Evolutionary conservation across 2,888 invertebrate genomes (phyloP).

Genomic region (Acanthoscelides obtectus): DNA sequence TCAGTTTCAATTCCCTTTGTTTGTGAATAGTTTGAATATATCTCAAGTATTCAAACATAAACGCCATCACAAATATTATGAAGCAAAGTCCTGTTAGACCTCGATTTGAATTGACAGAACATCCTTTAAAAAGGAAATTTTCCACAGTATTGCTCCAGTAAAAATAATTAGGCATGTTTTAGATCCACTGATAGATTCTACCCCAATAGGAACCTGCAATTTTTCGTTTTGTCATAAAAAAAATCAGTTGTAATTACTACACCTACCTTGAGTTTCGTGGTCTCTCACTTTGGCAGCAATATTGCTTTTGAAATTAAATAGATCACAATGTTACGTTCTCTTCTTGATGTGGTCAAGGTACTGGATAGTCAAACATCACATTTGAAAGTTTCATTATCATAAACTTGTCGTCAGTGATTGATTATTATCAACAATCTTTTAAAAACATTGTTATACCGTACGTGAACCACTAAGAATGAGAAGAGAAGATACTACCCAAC

Average conservation of each 20-base stretch:
- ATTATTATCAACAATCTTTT: not conserved
- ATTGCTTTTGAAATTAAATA: not conserved
- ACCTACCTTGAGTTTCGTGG: not conserved
- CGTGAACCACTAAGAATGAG: not conserved
- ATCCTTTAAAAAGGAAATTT: conserved; percentile 61
- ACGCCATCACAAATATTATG: conserved; percentile 54
- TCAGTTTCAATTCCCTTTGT: conserved; percentile 40
- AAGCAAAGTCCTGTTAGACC: conserved; percentile 58
- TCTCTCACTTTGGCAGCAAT: not conserved
- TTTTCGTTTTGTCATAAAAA: not conserved
- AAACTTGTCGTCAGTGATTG: not conserved
- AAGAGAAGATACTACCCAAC: not conserved
- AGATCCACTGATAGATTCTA: not conserved
- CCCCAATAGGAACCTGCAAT: not conserved
- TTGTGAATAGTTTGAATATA: conserved; percentile 48
- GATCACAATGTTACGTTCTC: not conserved
- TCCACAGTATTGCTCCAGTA: conserved; percentile 53
- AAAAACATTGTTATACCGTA: not conserved
- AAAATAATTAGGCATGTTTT: conserved; percentile 9
- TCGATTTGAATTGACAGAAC: conserved; percentile 51
- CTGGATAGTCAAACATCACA: not conserved
- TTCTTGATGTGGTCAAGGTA: not conserved
- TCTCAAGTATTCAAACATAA: conserved; percentile 59
- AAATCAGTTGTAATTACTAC: too few relatives aligned
- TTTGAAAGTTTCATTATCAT: not conserved